Evolutionary conservation across 2,888 invertebrate genomes (phyloP).

Genomic region (Cryptocephalus moraei): DNA sequence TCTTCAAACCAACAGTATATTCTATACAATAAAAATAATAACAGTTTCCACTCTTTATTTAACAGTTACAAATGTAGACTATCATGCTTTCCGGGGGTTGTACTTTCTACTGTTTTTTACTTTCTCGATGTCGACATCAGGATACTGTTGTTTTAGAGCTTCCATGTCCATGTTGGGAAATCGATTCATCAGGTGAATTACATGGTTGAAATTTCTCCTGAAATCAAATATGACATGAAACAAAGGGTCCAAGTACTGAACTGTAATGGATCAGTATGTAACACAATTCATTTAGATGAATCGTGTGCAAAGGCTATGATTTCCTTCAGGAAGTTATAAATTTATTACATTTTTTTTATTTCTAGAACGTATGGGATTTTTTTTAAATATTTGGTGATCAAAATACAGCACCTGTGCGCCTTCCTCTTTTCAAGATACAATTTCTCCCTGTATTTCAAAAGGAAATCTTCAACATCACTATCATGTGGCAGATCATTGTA

Average conservation of each 20-base stretch:
- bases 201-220: constrained; percentile 54
- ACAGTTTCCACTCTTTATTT: too few relatives aligned
- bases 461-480: constrained; percentile 52
- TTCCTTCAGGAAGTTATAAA: too few relatives aligned
- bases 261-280: too few relatives aligned
- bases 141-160: constrained; percentile 60
- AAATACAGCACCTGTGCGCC: constrained; percentile 42
- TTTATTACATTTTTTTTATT: too few relatives aligned
- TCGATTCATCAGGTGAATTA: constrained; percentile 56
- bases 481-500: constrained; percentile 39
- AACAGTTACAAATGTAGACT: too few relatives aligned
- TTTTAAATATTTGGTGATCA: too few relatives aligned
- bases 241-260: too few relatives aligned
- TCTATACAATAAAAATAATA: too few relatives aligned
- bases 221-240: constrained; percentile 15
- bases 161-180: constrained; percentile 70
- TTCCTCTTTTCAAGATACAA: constrained; percentile 46
- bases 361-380: not conserved
- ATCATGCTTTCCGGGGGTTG: too few relatives aligned
- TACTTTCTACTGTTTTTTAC: constrained; percentile 44
- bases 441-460: constrained; percentile 55
- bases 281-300: too few relatives aligned
- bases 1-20: too few relatives aligned
- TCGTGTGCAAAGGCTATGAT: constrained; percentile 1
- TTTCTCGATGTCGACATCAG: constrained; percentile 63